Evolutionary conservation across 2,797 vertebrate genomes (phyloP), one percentile per base, ranked within the genome.

Genomic region (Champsocephalus gunnari): DNA sequence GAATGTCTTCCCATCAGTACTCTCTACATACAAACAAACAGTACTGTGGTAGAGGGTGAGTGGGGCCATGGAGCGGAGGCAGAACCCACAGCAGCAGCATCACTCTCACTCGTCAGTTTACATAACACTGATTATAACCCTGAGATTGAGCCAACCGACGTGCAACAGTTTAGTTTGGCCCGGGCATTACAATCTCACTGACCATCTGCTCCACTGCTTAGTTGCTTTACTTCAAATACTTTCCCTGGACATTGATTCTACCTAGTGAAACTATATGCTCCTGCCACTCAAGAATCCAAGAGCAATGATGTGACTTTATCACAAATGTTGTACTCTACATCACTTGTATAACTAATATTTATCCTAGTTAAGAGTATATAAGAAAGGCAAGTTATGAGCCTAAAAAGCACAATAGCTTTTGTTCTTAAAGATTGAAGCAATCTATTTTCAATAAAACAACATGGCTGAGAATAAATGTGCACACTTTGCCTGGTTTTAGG

Each of bases 81-180:
- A 89, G 86, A 86, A 73, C 41, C 48, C 78, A 66, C 86, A 82
- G 71, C 79, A 80, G 69, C 77, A 68, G 57, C 79, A 60, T 68
- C 28, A 17, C 74, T 88, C 82, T 91, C 80, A 59, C 92, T 91
- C 73, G 85, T 87, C 91, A 90, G 95, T 97, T 95, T 96, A 96
- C 94, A 95, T 95, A 96, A 94, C 95, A 93, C 92, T 92, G 96
- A 96, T 96, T 94, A 95, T 85, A 95, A 95, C 78, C 87, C 84
- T 80, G 93, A 95, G 95, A 95, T 96, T 96, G 95, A 94, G 82
- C 88, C 92, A 87, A 84, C 90, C 88, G 77, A 86, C 78, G 91
- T 48, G 89, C 91, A 94, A 92, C 93, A 94, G 92, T 92, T 89
- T 78, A 85, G 81, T 94, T 95, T 92, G 94, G 94, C 95, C 91